These are phyloP conservation scores for Pseudochirops corinnae DNA, from an alignment of 2,797 vertebrate genomes.

Conservation along the genomic window DNA sequence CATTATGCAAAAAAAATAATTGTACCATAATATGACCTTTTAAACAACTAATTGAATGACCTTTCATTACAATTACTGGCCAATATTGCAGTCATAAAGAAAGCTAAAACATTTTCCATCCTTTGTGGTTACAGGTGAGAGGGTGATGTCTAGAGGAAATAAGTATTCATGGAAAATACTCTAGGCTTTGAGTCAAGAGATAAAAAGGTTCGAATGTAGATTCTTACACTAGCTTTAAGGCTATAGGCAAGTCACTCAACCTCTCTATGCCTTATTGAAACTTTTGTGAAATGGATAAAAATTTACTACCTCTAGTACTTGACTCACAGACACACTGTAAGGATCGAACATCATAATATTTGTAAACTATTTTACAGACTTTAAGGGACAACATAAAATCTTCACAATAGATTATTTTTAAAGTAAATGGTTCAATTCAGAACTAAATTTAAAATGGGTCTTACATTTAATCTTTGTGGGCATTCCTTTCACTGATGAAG, in stretches of 20 bases:
- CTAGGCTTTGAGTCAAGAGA: not conserved
- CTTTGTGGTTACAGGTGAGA: not conserved
- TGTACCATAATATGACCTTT: conserved; percentile 41
- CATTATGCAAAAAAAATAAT: conserved; percentile 48
- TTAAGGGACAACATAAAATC: not conserved
- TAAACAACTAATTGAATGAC: conserved; percentile 14
- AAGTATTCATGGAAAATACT: not conserved
- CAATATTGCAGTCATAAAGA: not conserved
- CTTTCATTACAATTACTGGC: conserved; percentile 52
- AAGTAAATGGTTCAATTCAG: too few relatives aligned
- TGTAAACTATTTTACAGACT: not conserved
- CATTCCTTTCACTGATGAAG: not conserved
- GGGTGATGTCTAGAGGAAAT: not conserved
- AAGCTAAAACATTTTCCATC: conserved; percentile 23
- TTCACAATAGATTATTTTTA: too few relatives aligned
- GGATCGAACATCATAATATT: not conserved
- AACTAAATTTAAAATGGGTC: too few relatives aligned
- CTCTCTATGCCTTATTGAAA: not conserved
- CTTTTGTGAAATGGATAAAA: not conserved
- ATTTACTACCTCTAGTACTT: not conserved
- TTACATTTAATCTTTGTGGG: too few relatives aligned
- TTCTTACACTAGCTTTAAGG: not conserved
- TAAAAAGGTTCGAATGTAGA: not conserved
- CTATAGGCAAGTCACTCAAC: not conserved
- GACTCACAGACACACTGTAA: not conserved